Evolutionary conservation across 2,113 vertebrate species (phyloP), one percentile per base, ranked within the genome.

Genomic region (Megaleporinus macrocephalus): DNA sequence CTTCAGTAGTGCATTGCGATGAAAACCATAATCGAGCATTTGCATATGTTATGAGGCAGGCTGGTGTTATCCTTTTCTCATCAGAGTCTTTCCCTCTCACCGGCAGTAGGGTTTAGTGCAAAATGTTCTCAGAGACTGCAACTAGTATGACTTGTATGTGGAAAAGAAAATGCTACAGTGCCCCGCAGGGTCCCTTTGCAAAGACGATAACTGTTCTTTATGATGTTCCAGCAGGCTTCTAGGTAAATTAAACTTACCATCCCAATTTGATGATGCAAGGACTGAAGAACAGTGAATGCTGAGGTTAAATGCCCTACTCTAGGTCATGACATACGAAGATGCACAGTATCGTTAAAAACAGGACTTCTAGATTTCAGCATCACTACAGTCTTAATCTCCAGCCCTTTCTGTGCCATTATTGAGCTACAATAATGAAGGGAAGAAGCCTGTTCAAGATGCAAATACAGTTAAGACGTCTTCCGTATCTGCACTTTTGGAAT

Each of bases 21-120:
- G 36, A 78, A 70, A 71, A 83, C 76, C 90, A 74, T 75, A 84
- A 88, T 86, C 86, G 84, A 84, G 83, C 79, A 84, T 90, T 94
- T 93, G 93, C 92, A 94, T 94, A 93, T 71, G 85, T 85, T 47
- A 90, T 80, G 90, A 92, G 89, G 85, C 91, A 89, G 89, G 88
- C 91, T 92, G 92, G 90, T 90, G 85, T 88, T 36, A 75, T 81
- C 84, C 80, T 82, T 80, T 84, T 73, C 78, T 76, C 80, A 77
- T 63, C 75, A 83, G 73, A 80, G 73, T 44, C 29, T 13, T 73
- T 86, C 85, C 86, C 78, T 79, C 83, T 84, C 89, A 89, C 84
- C 85, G 89, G 87, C 47, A 26, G 80, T 80, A 63, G 87, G 84
- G 73, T 90, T 89, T 88, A 93, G 92, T 93, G 92, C 92, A 82